Base-by-base conservation (phyloP, 1,140 invertebrate genomes). In the Papilio polyxenes region DNA sequence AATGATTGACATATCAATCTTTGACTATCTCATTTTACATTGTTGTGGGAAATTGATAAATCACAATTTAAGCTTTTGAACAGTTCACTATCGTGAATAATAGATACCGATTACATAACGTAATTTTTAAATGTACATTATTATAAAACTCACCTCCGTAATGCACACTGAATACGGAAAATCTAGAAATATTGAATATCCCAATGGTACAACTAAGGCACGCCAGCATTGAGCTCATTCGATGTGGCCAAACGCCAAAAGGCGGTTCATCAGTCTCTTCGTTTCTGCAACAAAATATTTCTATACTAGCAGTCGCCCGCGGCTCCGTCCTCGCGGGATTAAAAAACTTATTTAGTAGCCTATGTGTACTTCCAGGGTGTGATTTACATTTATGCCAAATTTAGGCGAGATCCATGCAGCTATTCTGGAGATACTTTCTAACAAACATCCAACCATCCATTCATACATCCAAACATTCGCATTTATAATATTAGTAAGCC, bases 141-240 rank as follows among this genome's bases (percentile, higher is more conserved):
- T 75, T 80, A 10, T 17, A 56, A 49, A 80, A 87, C 92, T 95
- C 91, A 97, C 97, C 97, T 94, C 98, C 98, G 94, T 98, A 98
- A 89, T 98, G 97, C 85, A 98, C 96, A 85, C 97, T 98, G 83
- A 98, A 96, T 85, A 98, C 96, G 83, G 97, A 97, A 94, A 98
- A 98, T 87, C 98, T 96, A 86, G 97, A 98, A 87, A 98, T 97
- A 92, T 98, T 98, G 90, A 98, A 98, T 44, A 98, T 95, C 44
- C 98, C 98, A 78, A 98, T 92, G 2, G 97, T 98, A 89, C 98
- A 98, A 56, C 97, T 97, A 3, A 98, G 95, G 87, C 97, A 97
- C 10, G 98, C 97, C 81, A 98, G 92, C 85, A 97, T 96, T 23
- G 97, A 97, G 91, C 97, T 98, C 75, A 97, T 95, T 5, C 96